Evolutionary conservation across 2,888 invertebrate genomes (phyloP).

Genomic region (Oscheius sp.): DNA sequence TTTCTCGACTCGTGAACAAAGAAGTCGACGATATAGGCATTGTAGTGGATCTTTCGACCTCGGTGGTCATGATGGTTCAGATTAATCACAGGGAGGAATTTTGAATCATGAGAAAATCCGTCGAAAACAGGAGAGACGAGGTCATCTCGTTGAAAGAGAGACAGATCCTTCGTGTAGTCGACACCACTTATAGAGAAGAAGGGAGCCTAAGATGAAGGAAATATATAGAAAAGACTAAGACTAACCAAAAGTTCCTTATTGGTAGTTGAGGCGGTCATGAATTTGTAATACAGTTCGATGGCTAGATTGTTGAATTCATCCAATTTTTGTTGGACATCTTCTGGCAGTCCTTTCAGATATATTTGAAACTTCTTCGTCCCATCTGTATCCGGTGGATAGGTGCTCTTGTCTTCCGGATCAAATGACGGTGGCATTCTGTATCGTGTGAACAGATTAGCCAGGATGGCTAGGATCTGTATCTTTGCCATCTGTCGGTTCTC

Average conservation of each 20-base stretch:
- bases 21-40: slow-evolving; percentile 68
- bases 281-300: slow-evolving; percentile 53
- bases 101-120: slow-evolving; percentile 55
- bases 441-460: slow-evolving; percentile 66
- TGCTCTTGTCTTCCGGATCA: slow-evolving; percentile 45
- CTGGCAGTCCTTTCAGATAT: slow-evolving; percentile 44
- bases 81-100: slow-evolving; percentile 54
- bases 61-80: slow-evolving; percentile 57
- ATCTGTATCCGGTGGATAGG: slow-evolving; percentile 29
- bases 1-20: slow-evolving; percentile 58
- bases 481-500: slow-evolving; percentile 44
- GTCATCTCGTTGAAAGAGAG: slow-evolving; percentile 25
- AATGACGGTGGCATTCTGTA: slow-evolving; percentile 56
- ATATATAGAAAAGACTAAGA: background rate
- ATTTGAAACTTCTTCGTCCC: slow-evolving; percentile 36
- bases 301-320: slow-evolving; percentile 59
- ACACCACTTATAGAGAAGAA: slow-evolving; percentile 1
- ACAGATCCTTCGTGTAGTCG: background rate
- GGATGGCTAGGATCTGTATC: slow-evolving; percentile 53
- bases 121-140: slow-evolving; percentile 59
- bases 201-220: background rate
- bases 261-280: slow-evolving; percentile 52
- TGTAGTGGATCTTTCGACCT: slow-evolving; percentile 59
- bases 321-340: slow-evolving; percentile 35
- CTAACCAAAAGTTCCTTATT: slow-evolving; percentile 51